Percentiles rank a stretch among this genome's conserved stretches.
Conservation (phyloP, 2,888 invertebrate genomes). For the Stenurella melanura region DNA sequence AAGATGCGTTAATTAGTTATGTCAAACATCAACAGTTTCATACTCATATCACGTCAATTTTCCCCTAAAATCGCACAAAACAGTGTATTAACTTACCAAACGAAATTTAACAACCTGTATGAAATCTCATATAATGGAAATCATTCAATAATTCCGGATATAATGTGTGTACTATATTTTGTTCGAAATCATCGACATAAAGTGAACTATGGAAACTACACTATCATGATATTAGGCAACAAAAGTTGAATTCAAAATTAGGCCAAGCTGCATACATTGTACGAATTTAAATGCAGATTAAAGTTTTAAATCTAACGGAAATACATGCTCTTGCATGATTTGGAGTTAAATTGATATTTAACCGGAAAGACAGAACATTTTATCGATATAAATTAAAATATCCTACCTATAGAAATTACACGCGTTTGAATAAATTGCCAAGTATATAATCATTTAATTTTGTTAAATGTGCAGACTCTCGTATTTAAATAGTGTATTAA, state of each 20-base stretch:
- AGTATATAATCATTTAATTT: no score
- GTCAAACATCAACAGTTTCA: no score
- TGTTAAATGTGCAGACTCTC: no score
- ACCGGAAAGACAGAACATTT: not conserved
- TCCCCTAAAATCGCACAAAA: no score
- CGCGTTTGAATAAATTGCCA: no score
- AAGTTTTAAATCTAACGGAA: not conserved
- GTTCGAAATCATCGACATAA: not conserved
- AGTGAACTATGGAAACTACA: not conserved
- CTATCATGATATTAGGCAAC: not conserved
- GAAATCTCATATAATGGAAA: not conserved
- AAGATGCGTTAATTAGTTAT: no score
- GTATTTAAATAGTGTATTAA: no score
- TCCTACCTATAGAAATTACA: no score
- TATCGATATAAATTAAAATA: no score
- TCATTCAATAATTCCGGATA: not conserved
- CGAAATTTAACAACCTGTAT: not conserved
- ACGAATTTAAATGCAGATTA: not conserved
- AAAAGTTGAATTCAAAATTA: not conserved
- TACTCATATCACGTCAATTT: no score
- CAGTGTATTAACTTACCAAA: not conserved
- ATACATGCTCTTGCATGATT: not conserved
- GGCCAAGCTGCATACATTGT: not conserved
- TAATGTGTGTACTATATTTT: not conserved
- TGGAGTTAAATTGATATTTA: constrained; percentile 1